A percentile compares a stretch with the other conserved stretches of the same genome.
Conservation (phyloP, 2,797 vertebrate genomes). For the Labroides dimidiatus region DNA sequence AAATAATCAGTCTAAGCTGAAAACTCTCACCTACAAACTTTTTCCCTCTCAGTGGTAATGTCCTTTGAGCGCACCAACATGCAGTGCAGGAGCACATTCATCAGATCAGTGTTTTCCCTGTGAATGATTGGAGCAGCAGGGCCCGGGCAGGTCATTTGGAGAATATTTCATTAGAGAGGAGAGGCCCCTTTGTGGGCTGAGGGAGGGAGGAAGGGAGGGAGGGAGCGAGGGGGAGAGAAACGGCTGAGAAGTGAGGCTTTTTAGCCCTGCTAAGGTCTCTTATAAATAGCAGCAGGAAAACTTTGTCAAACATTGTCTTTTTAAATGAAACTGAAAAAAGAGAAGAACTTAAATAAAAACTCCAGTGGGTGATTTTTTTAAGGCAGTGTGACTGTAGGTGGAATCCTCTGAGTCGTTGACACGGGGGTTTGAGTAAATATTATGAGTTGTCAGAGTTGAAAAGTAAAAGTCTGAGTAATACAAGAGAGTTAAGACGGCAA, state of each 20-base stretch:
- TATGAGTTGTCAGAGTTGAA: too few relatives aligned
- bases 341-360: too few relatives aligned
- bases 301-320: slow-evolving; percentile 5
- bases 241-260: slow-evolving; percentile 28
- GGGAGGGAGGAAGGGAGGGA: background rate
- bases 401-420: too few relatives aligned
- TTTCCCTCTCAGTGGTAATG: background rate
- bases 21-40: background rate
- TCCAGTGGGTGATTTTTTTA: too few relatives aligned
- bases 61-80: slow-evolving; percentile 12
- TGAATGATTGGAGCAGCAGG: slow-evolving; percentile 70
- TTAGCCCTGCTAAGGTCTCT: slow-evolving; percentile 13
- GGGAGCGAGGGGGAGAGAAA: too few relatives aligned
- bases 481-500: too few relatives aligned
- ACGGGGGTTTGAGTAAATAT: too few relatives aligned
- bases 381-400: too few relatives aligned
- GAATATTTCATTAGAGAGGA: slow-evolving; percentile 80
- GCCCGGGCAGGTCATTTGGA: slow-evolving; percentile 76
- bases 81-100: slow-evolving; percentile 60
- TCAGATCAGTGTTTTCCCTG: slow-evolving; percentile 77
- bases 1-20: background rate
- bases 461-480: too few relatives aligned
- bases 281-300: slow-evolving; percentile 48
- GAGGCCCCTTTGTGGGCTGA: slow-evolving; percentile 71
- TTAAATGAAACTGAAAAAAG: slow-evolving; percentile 9